phyloP scores from a whole-genome alignment of 2,113 vertebrate genomes.

The Chaenocephalus aceratus region DNA sequence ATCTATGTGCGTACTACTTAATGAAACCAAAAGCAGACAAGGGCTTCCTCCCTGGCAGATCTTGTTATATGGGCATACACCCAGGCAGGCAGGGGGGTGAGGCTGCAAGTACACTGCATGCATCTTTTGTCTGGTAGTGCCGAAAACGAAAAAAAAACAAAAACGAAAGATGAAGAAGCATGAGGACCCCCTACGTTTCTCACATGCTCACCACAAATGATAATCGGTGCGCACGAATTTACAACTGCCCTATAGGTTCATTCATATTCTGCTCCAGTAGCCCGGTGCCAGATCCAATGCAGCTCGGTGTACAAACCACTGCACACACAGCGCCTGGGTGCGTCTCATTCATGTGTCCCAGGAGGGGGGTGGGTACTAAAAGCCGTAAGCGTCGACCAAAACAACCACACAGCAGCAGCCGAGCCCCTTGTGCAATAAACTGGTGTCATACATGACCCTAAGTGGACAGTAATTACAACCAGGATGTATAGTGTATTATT shows the following conservation, averaged over 20 bases:
- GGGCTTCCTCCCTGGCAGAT: slow-evolving; percentile 38
- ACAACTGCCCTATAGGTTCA: slow-evolving; percentile 28
- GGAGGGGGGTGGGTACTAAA: slow-evolving; percentile 7
- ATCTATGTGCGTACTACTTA: background rate
- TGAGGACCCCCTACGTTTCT: background rate
- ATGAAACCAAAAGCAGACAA: slow-evolving; percentile 29
- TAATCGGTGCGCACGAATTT: background rate
- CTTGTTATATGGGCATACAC: slow-evolving; percentile 25
- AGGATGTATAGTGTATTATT: slow-evolving; percentile 21
- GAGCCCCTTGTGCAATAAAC: slow-evolving; percentile 13
- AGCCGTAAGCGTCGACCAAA: slow-evolving; percentile 53
- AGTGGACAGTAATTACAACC: slow-evolving; percentile 1
- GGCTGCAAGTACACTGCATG: slow-evolving; percentile 64
- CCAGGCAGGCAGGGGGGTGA: slow-evolving; percentile 48
- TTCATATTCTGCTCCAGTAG: slow-evolving; percentile 57
- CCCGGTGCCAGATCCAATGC: slow-evolving; percentile 41
- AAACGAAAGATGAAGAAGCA: background rate
- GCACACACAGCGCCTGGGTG: slow-evolving; percentile 69
- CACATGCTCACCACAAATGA: slow-evolving; percentile 16
- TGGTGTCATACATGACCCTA: slow-evolving; percentile 2
- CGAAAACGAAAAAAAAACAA: slow-evolving; percentile 1
- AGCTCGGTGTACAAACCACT: slow-evolving; percentile 50
- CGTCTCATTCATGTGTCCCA: slow-evolving; percentile 74
- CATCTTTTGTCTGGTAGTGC: slow-evolving; percentile 81
- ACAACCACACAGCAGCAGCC: slow-evolving; percentile 42